These are phyloP conservation scores for Macrosteles quadrilineatus DNA, from an alignment of 1,140 invertebrate species.

Conservation along the genomic window DNA sequence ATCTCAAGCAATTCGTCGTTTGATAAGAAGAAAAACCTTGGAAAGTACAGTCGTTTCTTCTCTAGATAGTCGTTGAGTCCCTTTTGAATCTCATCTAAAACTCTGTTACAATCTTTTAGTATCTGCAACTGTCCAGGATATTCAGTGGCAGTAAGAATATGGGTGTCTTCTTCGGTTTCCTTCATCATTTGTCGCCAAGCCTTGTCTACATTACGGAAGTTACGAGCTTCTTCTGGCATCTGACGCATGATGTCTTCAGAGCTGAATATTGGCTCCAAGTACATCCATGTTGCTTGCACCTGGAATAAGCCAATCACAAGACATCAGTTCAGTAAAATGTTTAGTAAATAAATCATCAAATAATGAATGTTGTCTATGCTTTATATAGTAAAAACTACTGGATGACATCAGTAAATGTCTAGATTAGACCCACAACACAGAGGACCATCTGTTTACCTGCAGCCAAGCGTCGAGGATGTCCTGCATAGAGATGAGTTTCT, in stretches of 20 bases:
- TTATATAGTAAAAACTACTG: background rate
- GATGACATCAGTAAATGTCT: background rate
- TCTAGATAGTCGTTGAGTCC: constrained; percentile 96
- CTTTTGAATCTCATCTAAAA: constrained; percentile 90
- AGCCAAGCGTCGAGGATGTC: constrained; percentile 96
- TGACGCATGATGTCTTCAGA: constrained; percentile 97
- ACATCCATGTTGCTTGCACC: constrained; percentile 81
- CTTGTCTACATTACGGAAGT: constrained; percentile 71
- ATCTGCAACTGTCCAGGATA: constrained; percentile 75
- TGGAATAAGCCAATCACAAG: no score
- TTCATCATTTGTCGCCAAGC: constrained; percentile 89
- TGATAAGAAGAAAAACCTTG: constrained; percentile 95
- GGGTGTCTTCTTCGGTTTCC: constrained; percentile 64
- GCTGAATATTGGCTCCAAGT: constrained; percentile 93
- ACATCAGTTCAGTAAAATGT: no score
- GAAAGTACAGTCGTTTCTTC: constrained; percentile 94
- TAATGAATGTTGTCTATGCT: background rate
- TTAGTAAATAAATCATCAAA: no score
- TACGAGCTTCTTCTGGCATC: constrained; percentile 92
- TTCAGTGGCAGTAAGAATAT: constrained; percentile 80
- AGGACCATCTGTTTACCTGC: constrained; percentile 57
- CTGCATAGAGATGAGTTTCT: constrained; percentile 86
- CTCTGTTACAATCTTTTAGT: constrained; percentile 65
- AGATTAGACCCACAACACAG: background rate
- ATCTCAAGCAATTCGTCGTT: constrained; percentile 96